Conservation (phyloP, 2,888 invertebrate genomes). For the Volucella inanis region DNA sequence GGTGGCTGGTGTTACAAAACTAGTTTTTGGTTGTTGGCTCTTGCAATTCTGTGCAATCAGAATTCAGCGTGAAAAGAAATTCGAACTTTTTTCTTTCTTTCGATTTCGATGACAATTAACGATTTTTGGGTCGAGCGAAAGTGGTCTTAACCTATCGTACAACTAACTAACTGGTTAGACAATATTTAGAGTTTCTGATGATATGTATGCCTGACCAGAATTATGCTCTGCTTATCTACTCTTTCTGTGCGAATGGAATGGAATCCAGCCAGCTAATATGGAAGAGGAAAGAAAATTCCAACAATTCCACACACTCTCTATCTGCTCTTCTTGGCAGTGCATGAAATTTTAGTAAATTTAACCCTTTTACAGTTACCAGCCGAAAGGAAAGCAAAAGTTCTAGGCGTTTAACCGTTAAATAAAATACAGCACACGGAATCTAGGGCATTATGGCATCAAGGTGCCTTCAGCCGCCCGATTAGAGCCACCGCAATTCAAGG, state of each 20-base stretch:
- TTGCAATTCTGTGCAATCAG: constrained; percentile 14
- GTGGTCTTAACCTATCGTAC: constrained; percentile 25
- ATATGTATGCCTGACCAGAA: constrained; percentile 14
- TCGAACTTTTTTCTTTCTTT: constrained; percentile 55
- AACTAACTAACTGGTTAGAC: constrained; percentile 24
- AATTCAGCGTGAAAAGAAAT: constrained; percentile 37
- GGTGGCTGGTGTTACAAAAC: constrained; percentile 43
- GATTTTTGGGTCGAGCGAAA: constrained; percentile 69
- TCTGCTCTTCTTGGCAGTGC: neutral
- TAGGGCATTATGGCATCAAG: neutral
- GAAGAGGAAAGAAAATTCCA: constrained; percentile 20
- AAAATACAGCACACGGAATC: constrained; percentile 4
- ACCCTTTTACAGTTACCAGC: constrained; percentile 71
- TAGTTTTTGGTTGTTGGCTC: constrained; percentile 43
- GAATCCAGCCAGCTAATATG: neutral
- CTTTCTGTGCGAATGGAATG: constrained; percentile 17
- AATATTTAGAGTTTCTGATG: constrained; percentile 15
- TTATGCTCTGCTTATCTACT: neutral
- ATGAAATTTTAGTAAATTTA: constrained; percentile 57
- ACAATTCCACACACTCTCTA: neutral
- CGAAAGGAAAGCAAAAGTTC: constrained; percentile 45
- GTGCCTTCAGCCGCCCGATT: neutral
- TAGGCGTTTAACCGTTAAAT: constrained; percentile 33
- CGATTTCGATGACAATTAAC: constrained; percentile 21
- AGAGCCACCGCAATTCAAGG: constrained; percentile 3